Percentiles rank a stretch among this genome's conserved stretches.
Evolutionary conservation across 1,140 invertebrate species (phyloP).

Genomic region (Cydia pomonella): DNA sequence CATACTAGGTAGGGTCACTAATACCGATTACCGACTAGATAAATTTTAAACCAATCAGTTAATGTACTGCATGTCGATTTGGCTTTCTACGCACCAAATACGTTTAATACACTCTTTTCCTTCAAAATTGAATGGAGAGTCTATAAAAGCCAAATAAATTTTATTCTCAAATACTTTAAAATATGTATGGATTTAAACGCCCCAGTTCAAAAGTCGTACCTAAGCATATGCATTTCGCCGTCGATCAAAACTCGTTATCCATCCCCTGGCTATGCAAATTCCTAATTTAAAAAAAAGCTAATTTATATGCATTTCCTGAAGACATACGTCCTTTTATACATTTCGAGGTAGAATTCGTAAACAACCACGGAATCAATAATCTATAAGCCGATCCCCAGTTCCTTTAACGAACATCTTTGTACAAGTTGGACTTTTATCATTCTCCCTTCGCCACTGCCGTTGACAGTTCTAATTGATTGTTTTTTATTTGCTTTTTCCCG

Average conservation of each 20-base stretch:
- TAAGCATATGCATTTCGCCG: not conserved
- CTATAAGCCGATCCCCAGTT: slow-evolving; percentile 33
- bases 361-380: slow-evolving; percentile 41
- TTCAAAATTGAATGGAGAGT: too few species aligned
- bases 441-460: slow-evolving; percentile 49
- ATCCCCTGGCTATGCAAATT: not conserved
- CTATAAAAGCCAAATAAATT: too few species aligned
- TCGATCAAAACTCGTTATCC: slow-evolving; percentile 11
- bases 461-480: slow-evolving; percentile 73
- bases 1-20: too few species aligned
- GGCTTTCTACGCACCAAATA: too few species aligned
- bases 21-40: too few species aligned
- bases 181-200: too few species aligned
- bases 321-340: not conserved
- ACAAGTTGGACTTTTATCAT: slow-evolving; percentile 48
- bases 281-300: not conserved
- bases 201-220: not conserved
- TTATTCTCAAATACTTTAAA: too few species aligned
- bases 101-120: too few species aligned
- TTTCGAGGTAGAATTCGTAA: slow-evolving; percentile 1
- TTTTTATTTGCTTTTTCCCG: slow-evolving; percentile 55
- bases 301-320: not conserved
- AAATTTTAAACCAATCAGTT: too few species aligned
- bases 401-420: slow-evolving; percentile 39
- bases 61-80: too few species aligned